These are phyloP conservation scores for Sapayoa aenigma DNA, from an alignment of 2,113 vertebrate species.

Conservation along the genomic window DNA sequence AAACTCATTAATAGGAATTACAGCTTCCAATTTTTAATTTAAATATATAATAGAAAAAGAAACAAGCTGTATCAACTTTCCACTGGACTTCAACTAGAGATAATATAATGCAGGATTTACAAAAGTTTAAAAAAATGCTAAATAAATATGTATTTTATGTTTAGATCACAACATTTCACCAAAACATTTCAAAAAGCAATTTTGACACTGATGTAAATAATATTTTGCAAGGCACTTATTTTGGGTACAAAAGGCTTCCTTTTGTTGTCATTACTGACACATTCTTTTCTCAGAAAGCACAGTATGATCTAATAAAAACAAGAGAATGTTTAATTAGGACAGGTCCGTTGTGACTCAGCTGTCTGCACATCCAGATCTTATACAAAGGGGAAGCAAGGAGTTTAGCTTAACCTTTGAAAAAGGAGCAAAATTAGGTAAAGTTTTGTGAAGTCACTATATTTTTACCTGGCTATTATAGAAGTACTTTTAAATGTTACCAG, in stretches of 20 bases:
- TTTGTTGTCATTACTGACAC: constrained; percentile 43
- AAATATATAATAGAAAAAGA: constrained; percentile 75
- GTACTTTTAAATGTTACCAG: constrained; percentile 72
- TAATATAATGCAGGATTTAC: constrained; percentile 39
- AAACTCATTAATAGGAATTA: constrained; percentile 78
- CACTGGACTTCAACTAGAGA: constrained; percentile 59
- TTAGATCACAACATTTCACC: not conserved
- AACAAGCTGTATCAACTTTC: constrained; percentile 64
- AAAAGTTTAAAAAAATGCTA: constrained; percentile 41
- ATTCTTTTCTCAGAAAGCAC: not conserved
- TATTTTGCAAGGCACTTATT: constrained; percentile 8
- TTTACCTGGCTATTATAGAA: constrained; percentile 63
- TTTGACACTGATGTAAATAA: constrained; percentile 34
- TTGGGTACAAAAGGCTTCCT: constrained; percentile 27
- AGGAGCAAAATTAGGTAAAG: constrained; percentile 61
- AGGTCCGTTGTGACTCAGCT: constrained; percentile 1
- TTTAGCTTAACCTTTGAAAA: constrained; percentile 54
- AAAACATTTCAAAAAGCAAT: constrained; percentile 31
- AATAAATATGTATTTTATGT: constrained; percentile 65
- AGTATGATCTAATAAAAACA: constrained; percentile 7
- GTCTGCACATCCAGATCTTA: not conserved
- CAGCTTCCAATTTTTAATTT: constrained; percentile 76
- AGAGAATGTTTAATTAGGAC: constrained; percentile 37
- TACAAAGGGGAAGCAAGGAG: not conserved
- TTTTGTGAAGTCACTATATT: constrained; percentile 69